Conservation (phyloP, 2,797 vertebrate species). For the Cephalopachus bancanus region DNA sequence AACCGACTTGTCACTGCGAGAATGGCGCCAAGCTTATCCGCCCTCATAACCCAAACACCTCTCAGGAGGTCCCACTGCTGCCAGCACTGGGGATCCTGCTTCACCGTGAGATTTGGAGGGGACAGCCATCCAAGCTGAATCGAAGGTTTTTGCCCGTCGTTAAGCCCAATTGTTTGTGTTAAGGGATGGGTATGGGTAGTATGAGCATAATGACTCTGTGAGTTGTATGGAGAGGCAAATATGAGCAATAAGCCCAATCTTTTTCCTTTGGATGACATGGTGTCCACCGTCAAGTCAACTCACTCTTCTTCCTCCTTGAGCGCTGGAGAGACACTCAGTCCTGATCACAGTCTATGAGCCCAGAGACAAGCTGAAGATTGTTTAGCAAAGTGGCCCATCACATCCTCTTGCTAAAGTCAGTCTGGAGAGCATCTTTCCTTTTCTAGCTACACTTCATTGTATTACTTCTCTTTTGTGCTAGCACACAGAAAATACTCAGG, state of each 20-base stretch:
- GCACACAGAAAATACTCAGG: neutral
- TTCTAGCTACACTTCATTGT: neutral
- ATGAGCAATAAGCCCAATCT: neutral
- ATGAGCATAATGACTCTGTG: neutral
- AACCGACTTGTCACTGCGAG: too few relatives aligned
- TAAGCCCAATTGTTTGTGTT: neutral
- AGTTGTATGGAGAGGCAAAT: neutral
- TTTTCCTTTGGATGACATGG: neutral
- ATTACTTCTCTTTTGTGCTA: neutral
- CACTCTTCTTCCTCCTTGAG: neutral
- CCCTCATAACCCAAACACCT: too few relatives aligned
- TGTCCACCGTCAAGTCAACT: neutral
- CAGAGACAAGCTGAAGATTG: neutral
- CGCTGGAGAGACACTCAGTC: neutral
- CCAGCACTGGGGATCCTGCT: too few relatives aligned
- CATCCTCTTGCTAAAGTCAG: neutral
- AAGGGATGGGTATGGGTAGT: neutral
- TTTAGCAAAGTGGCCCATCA: neutral
- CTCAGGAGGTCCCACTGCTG: too few relatives aligned
- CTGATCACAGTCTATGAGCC: neutral
- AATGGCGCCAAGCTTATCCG: too few relatives aligned
- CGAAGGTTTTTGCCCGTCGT: too few relatives aligned
- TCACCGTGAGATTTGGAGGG: too few relatives aligned
- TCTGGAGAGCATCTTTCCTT: neutral
- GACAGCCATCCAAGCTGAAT: too few relatives aligned